Percentiles rank a stretch among this genome's conserved stretches.
Evolutionary conservation across 2,113 vertebrate species (phyloP).

Genomic region (Crotalus horridus): DNA sequence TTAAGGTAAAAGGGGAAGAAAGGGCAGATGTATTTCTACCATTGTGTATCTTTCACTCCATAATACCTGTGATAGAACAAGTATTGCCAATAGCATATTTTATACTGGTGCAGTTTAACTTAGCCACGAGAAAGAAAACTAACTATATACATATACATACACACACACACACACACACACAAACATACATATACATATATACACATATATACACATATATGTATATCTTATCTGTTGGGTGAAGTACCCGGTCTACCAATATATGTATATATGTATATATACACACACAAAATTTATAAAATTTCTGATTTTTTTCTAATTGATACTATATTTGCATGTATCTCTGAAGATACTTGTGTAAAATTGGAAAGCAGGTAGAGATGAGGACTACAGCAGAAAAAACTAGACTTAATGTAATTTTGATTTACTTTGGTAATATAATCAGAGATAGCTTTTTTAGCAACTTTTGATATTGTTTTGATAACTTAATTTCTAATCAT

Average conservation of each 20-base stretch:
- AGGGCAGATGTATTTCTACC: background rate
- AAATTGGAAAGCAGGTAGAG: background rate
- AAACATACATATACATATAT: no score
- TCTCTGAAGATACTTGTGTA: background rate
- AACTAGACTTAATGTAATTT: background rate
- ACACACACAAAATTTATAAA: background rate
- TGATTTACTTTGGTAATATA: background rate
- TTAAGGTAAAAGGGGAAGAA: background rate
- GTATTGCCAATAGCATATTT: background rate
- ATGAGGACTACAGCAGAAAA: background rate
- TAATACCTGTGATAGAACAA: background rate
- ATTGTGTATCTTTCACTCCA: background rate
- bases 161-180: no score
- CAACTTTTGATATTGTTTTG: background rate
- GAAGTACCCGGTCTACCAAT: no score
- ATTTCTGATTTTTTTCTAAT: background rate
- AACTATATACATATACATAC: fast-evolving
- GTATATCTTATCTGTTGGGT: no score
- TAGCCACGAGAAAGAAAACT: background rate
- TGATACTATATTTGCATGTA: background rate
- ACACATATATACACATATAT: no score
- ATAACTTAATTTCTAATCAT: background rate
- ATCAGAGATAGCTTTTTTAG: background rate
- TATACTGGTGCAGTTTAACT: background rate
- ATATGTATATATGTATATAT: no score